Base-by-base conservation (phyloP, 2,888 invertebrate genomes). In the Dryococelus australis region DNA sequence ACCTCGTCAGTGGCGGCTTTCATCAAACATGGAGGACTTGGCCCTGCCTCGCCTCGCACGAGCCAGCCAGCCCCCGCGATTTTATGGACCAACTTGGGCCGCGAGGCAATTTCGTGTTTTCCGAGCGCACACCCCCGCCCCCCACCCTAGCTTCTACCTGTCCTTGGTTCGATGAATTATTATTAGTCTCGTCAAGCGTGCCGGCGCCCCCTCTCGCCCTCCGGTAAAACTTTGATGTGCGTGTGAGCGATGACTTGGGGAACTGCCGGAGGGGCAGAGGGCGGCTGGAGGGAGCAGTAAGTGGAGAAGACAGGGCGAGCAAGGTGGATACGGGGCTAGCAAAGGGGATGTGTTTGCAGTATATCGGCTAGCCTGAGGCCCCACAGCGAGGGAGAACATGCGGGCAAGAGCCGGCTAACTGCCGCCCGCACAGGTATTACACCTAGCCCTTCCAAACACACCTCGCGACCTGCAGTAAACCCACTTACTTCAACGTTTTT, bases 81-180 rank as follows among this genome's bases (percentile, higher is more conserved):
- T 65, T 65, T 65, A 65, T 65, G 65, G 65, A 65, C 65, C 13
- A 65, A 65, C 65, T 65, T 65, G 65, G 47, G 47, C 47, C 47
- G 65, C 65, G 24, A 65, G 65, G 65, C 65, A 65, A 65, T 65
- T 65, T 65, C 65, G 65, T 65, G 65, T 65, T 65, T 65, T 65
- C 65, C 65, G 65, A 65, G 65, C 65, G 24, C 65, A 5, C 20
- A 2, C 47, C 65, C n/a, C 65, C 65, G 10, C 65, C 20, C 20
- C 20, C 65, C 24, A 8, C 65, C 16, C n/a, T n/a, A n/a, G n/a
- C n/a, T 20, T 24, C 65, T 24, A 65, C 65, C 83, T 35, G 83
- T 28, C 83, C 83, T 83, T 83, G 83, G 83, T 83, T 83, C 83
- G 83, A 83, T 83, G 83, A 83, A 83, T 83, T 83, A 83, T 83